Base-by-base conservation (phyloP, 2,888 invertebrate genomes). In the Cataglyphis livida region DNA sequence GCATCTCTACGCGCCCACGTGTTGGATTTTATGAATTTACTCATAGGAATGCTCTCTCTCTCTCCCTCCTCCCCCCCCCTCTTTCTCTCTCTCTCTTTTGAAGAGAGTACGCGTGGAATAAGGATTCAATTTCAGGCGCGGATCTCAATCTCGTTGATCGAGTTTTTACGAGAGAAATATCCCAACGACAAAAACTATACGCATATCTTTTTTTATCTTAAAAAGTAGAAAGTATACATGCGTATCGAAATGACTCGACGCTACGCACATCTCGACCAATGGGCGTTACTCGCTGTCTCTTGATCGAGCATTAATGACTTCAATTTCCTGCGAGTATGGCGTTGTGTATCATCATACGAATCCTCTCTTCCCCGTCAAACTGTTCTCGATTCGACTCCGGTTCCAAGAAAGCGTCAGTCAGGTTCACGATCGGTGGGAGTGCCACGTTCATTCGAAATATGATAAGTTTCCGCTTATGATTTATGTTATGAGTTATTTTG, bases 231-330 rank as follows among this genome's bases (percentile, higher is more conserved):
- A 89, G 85, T 73, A 12, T 85, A 25, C 38, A 5, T 12, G 25
- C 18, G 44, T 18, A 51, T 81, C 48, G 61, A 66, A 61, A 51
- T 48, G 71, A 62, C 21, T 51, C 59, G 48, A 38, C 41, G 41
- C 15, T 71, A 65, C 51, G 28, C 71, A 28, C 64, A 65, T 78
- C 78, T 75, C 75, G 81, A 82, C 59, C 79, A 84, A 85, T 85
- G 86, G 88, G 86, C 89, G 89, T 89, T 83, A 54, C 89, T 85
- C 71, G 76, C 81, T 35, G 25, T 51, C 83, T 89, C 83, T 81
- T 79, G 85, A 25, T 68, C 84, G 83, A 75, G 83, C 86, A 89
- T 89, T 88, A 89, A 89, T 83, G 88, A 86, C 89, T 89, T 84
- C 85, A 89, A 89, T 89, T 89, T 89, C 89, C 89, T 89, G 89